A percentile compares a stretch with the other conserved stretches of the same genome.
Conservation (phyloP, 2,797 vertebrate genomes). For the Danio choprae region DNA sequence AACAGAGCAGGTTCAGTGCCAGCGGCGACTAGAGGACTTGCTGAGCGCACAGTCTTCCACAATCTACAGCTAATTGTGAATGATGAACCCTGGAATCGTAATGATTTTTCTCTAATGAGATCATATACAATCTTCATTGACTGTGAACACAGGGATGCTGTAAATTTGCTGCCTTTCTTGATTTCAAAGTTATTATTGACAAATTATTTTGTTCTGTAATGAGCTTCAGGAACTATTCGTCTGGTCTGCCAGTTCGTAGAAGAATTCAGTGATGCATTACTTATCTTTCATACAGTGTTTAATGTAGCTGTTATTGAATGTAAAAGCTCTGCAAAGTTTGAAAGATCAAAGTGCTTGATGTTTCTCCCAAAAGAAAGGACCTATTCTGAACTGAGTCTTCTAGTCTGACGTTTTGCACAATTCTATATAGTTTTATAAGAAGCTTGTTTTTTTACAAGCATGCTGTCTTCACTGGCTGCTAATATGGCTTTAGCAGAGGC, state of each 20-base stretch:
- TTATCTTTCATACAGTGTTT: neutral
- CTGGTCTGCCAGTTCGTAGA: neutral
- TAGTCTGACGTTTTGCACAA: too few species aligned
- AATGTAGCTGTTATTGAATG: too few species aligned
- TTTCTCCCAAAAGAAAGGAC: too few species aligned
- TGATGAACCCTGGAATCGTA: neutral
- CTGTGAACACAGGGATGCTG: neutral
- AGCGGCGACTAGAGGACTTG: constrained; percentile 16
- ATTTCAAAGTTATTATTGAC: neutral
- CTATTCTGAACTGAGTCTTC: too few species aligned
- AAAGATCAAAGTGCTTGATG: too few species aligned
- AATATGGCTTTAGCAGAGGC: too few species aligned
- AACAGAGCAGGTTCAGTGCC: constrained; percentile 6
- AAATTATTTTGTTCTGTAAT: neutral
- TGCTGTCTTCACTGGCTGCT: too few species aligned
- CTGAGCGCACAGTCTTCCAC: neutral
- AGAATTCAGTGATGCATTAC: neutral
- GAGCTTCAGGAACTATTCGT: neutral
- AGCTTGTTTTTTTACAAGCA: too few species aligned
- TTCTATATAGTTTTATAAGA: too few species aligned
- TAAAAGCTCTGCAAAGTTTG: too few species aligned
- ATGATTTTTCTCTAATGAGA: neutral
- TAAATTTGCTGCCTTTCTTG: neutral
- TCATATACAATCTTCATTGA: neutral
- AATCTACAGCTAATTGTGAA: neutral